Conservation (phyloP, 2,888 invertebrate species). For the Sinotaia quadrata region DNA sequence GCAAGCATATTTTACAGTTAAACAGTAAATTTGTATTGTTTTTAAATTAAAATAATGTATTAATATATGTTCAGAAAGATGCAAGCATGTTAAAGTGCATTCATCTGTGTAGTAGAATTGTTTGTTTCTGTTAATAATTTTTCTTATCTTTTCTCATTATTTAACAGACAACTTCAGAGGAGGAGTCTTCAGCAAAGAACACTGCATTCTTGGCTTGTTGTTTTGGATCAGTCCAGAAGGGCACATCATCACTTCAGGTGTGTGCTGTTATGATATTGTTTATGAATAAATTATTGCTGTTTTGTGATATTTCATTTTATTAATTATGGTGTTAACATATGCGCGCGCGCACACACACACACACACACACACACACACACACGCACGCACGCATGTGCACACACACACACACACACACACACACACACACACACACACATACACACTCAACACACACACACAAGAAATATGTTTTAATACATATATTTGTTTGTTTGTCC, state of each 20-base stretch:
- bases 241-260: conserved; percentile 26
- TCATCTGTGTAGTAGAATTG: no score
- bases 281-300: neutral
- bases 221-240: conserved; percentile 1
- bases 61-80: no score
- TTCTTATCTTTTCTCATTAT: no score
- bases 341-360: no score
- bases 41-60: no score
- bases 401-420: conserved; percentile 10
- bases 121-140: no score
- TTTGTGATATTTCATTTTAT: no score
- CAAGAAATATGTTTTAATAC: neutral
- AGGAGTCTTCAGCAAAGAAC: conserved; percentile 3
- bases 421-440: neutral
- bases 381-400: neutral
- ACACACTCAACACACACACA: neutral
- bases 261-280: neutral
- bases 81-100: no score
- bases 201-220: neutral
- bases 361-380: conserved; percentile 1
- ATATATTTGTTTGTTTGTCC: no score
- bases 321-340: no score
- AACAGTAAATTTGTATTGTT: no score
- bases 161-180: conserved; percentile 9
- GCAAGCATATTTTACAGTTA: no score